Conservation (phyloP, 2,888 invertebrate species). For the Amphipyra tragopoginis region DNA sequence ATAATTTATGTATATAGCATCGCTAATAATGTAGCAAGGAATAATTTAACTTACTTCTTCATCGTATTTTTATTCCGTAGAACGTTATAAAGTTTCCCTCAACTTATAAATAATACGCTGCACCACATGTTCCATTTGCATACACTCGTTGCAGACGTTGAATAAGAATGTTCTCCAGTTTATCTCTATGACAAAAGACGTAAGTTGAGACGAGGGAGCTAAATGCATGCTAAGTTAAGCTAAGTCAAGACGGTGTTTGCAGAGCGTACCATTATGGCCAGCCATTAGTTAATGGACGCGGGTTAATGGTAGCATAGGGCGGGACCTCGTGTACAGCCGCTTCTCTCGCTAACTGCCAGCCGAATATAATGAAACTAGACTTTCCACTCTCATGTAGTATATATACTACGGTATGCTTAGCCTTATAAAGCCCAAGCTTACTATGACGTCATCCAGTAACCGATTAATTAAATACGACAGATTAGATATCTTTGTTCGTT, state of each 20-base stretch:
- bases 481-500: constrained; percentile 10
- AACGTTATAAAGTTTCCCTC: constrained; percentile 24
- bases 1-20: constrained; percentile 13
- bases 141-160: constrained; percentile 12
- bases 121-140: constrained; percentile 32
- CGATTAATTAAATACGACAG: constrained; percentile 7
- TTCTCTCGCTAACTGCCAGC: constrained; percentile 39
- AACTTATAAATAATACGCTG: constrained; percentile 28
- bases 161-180: constrained; percentile 31
- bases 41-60: constrained; percentile 23
- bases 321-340: constrained; percentile 60
- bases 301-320: constrained; percentile 71
- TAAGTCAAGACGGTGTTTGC: constrained; percentile 72
- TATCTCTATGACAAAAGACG: constrained; percentile 43
- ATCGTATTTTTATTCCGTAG: constrained; percentile 14
- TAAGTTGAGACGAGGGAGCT: constrained; percentile 51
- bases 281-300: constrained; percentile 84
- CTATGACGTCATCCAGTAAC: constrained; percentile 2
- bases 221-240: constrained; percentile 67
- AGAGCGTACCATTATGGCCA: constrained; percentile 69
- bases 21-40: constrained; percentile 15
- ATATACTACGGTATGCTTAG: constrained; percentile 1
- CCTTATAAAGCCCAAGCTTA: background rate
- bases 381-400: constrained; percentile 33
- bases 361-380: constrained; percentile 53